These are phyloP conservation scores for Hyperoplus immaculatus DNA, from an alignment of 2,797 vertebrate species.

Conservation along the genomic window DNA sequence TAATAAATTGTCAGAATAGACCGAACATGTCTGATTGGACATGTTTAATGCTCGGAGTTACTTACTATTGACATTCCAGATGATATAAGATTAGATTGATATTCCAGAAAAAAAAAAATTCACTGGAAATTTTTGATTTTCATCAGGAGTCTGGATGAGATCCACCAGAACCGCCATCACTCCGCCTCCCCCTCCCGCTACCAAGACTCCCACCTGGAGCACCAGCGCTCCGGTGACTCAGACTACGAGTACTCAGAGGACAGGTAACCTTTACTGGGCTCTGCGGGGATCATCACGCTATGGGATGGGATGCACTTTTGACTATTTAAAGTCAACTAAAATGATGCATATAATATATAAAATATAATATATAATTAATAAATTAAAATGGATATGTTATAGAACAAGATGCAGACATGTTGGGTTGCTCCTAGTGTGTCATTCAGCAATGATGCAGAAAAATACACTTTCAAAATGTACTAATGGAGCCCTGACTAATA, in stretches of 20 bases:
- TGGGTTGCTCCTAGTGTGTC: not conserved
- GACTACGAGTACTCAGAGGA: conserved; percentile 98
- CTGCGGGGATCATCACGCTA: not conserved
- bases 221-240: conserved; percentile 90
- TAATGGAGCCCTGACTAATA: not conserved
- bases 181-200: conserved; percentile 94
- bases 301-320: not conserved
- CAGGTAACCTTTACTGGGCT: conserved; percentile 87
- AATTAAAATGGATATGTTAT: not conserved
- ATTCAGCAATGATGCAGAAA: not conserved
- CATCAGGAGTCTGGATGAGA: conserved; percentile 97
- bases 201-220: conserved; percentile 91
- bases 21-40: not conserved
- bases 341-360: not conserved
- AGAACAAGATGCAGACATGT: conserved; percentile 5
- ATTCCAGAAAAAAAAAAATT: not conserved
- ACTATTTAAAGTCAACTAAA: not conserved
- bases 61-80: not conserved
- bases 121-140: conserved; percentile 44
- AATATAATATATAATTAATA: too few species aligned
- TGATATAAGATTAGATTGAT: not conserved
- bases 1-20: not conserved
- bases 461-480: not conserved
- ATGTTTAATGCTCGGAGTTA: not conserved
- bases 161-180: conserved; percentile 94